Evolutionary conservation across 2,888 invertebrate species (phyloP).

Genomic region (Drosophila nr. medialis): DNA sequence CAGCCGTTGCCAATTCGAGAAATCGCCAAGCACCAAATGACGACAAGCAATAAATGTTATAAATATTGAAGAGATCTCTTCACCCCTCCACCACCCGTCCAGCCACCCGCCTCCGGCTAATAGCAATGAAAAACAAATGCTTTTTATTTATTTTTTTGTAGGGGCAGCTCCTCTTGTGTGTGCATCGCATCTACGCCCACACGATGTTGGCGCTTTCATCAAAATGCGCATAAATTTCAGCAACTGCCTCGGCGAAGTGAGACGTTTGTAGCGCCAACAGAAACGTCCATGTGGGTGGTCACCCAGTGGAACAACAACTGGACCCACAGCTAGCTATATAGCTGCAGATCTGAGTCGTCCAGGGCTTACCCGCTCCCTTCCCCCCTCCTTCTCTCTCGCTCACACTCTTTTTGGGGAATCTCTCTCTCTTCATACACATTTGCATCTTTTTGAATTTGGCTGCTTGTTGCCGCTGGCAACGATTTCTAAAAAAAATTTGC

Average conservation of each 20-base stretch:
- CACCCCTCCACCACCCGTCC: rapidly evolving
- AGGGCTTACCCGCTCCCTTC: not conserved
- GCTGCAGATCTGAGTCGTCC: slow-evolving; percentile 2
- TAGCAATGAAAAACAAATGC: slow-evolving; percentile 25
- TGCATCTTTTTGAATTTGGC: slow-evolving; percentile 66
- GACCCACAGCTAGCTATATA: slow-evolving; percentile 23
- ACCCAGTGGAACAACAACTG: slow-evolving; percentile 49
- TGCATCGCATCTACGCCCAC: slow-evolving; percentile 63
- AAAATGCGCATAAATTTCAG: slow-evolving; percentile 77
- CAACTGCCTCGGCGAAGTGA: slow-evolving; percentile 63
- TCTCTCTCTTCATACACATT: slow-evolving; percentile 39
- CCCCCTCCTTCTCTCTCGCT: not conserved
- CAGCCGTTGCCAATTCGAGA: slow-evolving; percentile 42
- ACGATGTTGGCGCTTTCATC: slow-evolving; percentile 67
- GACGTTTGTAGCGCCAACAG: slow-evolving; percentile 73
- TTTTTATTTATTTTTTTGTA: not conserved
- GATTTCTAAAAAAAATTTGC: slow-evolving; percentile 79
- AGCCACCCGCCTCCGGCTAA: not conserved
- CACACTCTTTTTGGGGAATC: slow-evolving; percentile 3
- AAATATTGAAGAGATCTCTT: slow-evolving; percentile 59
- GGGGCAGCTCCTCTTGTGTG: slow-evolving; percentile 5
- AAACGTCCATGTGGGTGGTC: slow-evolving; percentile 71
- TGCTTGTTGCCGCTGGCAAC: slow-evolving; percentile 50
- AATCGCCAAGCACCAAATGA: slow-evolving; percentile 48
- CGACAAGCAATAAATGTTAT: slow-evolving; percentile 65